Evolutionary conservation across 2,113 vertebrate genomes (phyloP), one percentile per base, ranked within the genome.

Genomic region (Lathamus discolor): DNA sequence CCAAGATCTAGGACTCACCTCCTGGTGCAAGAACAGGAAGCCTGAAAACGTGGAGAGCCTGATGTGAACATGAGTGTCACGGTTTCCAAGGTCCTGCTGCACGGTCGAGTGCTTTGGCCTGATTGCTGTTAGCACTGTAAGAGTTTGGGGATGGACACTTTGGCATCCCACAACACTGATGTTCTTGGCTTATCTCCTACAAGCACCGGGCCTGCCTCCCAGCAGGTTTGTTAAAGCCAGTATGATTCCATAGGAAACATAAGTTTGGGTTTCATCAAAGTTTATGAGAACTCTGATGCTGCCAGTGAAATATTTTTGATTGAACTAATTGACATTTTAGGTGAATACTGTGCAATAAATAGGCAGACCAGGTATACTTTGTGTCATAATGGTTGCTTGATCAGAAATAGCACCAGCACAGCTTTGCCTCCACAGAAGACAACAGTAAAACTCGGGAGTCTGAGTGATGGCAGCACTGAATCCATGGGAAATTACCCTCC

Each of bases 51-150:
- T 2, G 35, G 46, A 59, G 12, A 59, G 9, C 51, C 12, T 63
- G n/a, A 27, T 17, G 5, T 0, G 39, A 64, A n/a, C 41, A 17
- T 3, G 7, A 59, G n/a, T 37, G 28, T 59, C 29, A 7, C 0
- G 1, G 41, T 17, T 27, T 57, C 55, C 2, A 3, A 35, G 46
- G 78, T 67, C 31, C 51, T 72, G 69, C 33, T 63, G 70, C 43
- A 54, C 1, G 6, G 39, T 2, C 2, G 1, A 67, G 39, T 39
- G 5, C 62, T 29, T 75, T 31, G 64, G 62, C 37, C n/a, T 83
- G n/a, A 10, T 4, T 27, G 66, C 48, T 87, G 37, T 51, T 54
- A 64, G 35, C 43, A 44, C 35, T 8, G 52, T 3, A 39, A 29
- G 23, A 44, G 27, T 29, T 83, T 29, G 10, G 59, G 52, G 76